Evolutionary conservation across 2,888 invertebrate genomes (phyloP).

Genomic region (Phragmatobia fuliginosa): DNA sequence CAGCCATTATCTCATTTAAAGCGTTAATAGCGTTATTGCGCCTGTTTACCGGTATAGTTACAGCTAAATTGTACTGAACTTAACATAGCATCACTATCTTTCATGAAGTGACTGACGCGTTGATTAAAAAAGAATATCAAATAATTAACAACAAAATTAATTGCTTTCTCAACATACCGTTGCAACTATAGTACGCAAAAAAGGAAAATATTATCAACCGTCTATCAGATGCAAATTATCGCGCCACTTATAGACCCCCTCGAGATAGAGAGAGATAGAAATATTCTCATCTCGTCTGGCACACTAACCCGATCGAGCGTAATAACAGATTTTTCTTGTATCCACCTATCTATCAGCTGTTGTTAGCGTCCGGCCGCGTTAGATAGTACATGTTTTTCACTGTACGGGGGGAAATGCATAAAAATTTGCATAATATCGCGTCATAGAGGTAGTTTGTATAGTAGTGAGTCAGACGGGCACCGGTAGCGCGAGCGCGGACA

Average conservation of each 20-base stretch:
- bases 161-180: slow-evolving; percentile 66
- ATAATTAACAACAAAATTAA: slow-evolving; percentile 34
- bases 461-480: slow-evolving; percentile 70
- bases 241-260: slow-evolving; percentile 77
- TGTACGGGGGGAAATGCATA: slow-evolving; percentile 65
- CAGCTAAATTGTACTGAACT: slow-evolving; percentile 43
- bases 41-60: slow-evolving; percentile 33
- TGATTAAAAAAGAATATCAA: slow-evolving; percentile 41
- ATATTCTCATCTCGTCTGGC: slow-evolving; percentile 67
- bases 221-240: slow-evolving; percentile 82
- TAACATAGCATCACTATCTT: slow-evolving; percentile 28
- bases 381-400: slow-evolving; percentile 54
- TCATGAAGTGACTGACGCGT: slow-evolving; percentile 22
- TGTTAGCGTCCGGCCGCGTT: slow-evolving; percentile 58
- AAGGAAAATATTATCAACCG: slow-evolving; percentile 76
- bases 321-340: slow-evolving; percentile 69
- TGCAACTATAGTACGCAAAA: slow-evolving; percentile 67
- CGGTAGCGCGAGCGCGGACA: slow-evolving; percentile 69
- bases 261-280: slow-evolving; percentile 65
- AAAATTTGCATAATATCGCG: slow-evolving; percentile 72
- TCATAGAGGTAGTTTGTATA: slow-evolving; percentile 58
- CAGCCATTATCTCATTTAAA: slow-evolving; percentile 71
- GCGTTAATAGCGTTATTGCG: slow-evolving; percentile 70
- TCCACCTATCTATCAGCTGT: slow-evolving; percentile 73
- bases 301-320: slow-evolving; percentile 81